These are phyloP conservation scores for Heliocidaris tuberculata DNA, from an alignment of 35 echinoderm and acorn worm species.

Conservation along the genomic window DNA sequence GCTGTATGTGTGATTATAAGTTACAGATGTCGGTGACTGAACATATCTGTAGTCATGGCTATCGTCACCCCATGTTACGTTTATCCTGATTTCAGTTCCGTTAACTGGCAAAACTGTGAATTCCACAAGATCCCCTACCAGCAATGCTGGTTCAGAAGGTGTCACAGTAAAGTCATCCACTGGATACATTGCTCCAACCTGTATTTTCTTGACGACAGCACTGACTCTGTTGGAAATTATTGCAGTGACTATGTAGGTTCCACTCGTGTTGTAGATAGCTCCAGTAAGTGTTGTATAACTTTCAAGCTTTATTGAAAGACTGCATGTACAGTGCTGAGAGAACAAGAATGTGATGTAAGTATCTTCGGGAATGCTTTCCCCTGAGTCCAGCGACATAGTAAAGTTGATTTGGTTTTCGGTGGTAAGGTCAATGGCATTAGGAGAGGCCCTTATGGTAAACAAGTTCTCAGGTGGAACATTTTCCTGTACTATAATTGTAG, in stretches of 20 bases:
- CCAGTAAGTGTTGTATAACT: background rate
- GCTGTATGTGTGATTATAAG: slow-evolving; percentile 38
- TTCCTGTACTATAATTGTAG: slow-evolving; percentile 15
- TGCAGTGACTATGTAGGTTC: slow-evolving; percentile 20
- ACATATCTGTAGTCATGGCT: background rate
- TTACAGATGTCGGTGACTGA: background rate
- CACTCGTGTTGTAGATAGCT: slow-evolving; percentile 28
- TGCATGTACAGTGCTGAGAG: slow-evolving; percentile 14
- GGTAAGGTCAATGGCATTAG: background rate
- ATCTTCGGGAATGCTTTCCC: background rate
- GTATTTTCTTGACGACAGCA: slow-evolving; percentile 2
- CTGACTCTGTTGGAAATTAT: slow-evolving; percentile 26
- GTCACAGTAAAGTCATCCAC: background rate
- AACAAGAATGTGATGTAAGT: slow-evolving; percentile 29
- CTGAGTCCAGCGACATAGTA: background rate
- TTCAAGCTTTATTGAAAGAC: background rate
- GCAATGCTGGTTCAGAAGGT: background rate
- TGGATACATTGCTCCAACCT: background rate
- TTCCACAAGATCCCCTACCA: background rate
- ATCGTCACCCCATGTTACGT: slow-evolving; percentile 17
- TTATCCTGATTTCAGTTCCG: slow-evolving; percentile 24
- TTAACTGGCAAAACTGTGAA: background rate
- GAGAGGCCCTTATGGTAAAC: background rate
- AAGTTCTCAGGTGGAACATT: background rate
- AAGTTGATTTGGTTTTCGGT: background rate